Conservation (phyloP, 2,113 vertebrate species). For the Azemiops feae region DNA sequence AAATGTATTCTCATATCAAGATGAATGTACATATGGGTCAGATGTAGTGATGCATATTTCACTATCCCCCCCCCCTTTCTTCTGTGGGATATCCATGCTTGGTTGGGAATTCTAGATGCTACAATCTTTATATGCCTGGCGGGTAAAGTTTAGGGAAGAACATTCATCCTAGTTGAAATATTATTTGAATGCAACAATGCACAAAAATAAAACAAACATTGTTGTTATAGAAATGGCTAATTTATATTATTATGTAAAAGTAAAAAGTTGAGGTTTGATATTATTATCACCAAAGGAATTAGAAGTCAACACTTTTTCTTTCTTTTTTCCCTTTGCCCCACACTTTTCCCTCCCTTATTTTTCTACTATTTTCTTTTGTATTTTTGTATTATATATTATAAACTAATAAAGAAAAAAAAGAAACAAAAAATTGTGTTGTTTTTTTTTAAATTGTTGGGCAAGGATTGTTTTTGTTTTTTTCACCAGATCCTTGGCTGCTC, state of each 20-base stretch:
- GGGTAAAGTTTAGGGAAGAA: not conserved
- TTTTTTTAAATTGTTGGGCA: not conserved
- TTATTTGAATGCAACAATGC: not conserved
- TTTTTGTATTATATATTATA: not conserved
- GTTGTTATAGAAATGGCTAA: not conserved
- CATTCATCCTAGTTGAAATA: not conserved
- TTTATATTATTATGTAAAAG: not conserved
- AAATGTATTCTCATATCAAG: not conserved
- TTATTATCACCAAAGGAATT: not conserved
- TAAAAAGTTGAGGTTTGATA: not conserved
- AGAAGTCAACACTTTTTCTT: not conserved
- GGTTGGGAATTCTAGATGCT: not conserved
- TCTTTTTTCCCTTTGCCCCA: not conserved
- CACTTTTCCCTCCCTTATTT: not conserved
- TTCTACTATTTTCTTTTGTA: not conserved
- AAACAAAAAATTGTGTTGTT: not conserved
- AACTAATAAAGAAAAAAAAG: not conserved
- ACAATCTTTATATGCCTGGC: not conserved
- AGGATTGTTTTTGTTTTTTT: not conserved
- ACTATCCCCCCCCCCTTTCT: not conserved
- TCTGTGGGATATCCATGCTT: not conserved
- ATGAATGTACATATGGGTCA: not conserved
- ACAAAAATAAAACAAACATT: not conserved
- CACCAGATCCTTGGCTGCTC: not conserved
- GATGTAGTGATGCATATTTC: not conserved